phyloP scores from a whole-genome alignment of 2,888 invertebrate species.

The Malacosoma neustria region DNA sequence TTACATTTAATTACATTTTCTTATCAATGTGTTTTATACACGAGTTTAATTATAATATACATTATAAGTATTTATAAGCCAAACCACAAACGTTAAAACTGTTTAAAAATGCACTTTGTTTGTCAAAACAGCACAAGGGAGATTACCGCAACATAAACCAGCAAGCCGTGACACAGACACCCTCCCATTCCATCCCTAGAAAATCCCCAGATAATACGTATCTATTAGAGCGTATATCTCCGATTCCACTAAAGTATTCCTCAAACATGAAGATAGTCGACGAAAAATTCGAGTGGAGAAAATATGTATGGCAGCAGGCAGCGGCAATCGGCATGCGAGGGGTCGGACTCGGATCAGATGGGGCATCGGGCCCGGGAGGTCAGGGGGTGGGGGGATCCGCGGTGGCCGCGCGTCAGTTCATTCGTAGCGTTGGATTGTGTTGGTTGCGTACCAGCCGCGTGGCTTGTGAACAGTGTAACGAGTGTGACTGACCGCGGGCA shows the following conservation, averaged over 20 bases:
- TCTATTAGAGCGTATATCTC: conserved; percentile 70
- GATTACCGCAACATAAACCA: conserved; percentile 22
- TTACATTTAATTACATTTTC: too few relatives aligned
- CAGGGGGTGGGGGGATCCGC: conserved; percentile 32
- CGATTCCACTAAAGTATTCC: conserved; percentile 70
- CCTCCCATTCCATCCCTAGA: conserved; percentile 35
- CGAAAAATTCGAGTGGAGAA: conserved; percentile 72
- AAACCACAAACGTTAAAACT: not conserved
- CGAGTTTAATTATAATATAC: not conserved
- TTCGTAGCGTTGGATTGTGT: conserved; percentile 34
- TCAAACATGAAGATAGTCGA: conserved; percentile 72
- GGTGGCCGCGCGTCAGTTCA: conserved; percentile 49
- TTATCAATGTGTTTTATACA: too few relatives aligned
- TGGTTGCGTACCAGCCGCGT: conserved; percentile 28
- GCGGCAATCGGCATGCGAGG: conserved; percentile 56
- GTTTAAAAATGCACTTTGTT: conserved; percentile 41
- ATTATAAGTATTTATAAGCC: not conserved
- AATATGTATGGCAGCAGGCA: conserved; percentile 67
- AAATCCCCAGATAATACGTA: conserved; percentile 67
- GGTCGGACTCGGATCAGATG: conserved; percentile 32
- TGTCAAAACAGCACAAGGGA: conserved; percentile 32
- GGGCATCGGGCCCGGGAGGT: conserved; percentile 30
- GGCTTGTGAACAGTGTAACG: conserved; percentile 31
- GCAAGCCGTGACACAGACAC: conserved; percentile 40
- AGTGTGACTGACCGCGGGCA: conserved; percentile 50